Percentiles rank a stretch among this genome's conserved stretches.
These are phyloP conservation scores for Nycteola revayana DNA, from an alignment of 2,888 invertebrate genomes.

Conservation along the genomic window DNA sequence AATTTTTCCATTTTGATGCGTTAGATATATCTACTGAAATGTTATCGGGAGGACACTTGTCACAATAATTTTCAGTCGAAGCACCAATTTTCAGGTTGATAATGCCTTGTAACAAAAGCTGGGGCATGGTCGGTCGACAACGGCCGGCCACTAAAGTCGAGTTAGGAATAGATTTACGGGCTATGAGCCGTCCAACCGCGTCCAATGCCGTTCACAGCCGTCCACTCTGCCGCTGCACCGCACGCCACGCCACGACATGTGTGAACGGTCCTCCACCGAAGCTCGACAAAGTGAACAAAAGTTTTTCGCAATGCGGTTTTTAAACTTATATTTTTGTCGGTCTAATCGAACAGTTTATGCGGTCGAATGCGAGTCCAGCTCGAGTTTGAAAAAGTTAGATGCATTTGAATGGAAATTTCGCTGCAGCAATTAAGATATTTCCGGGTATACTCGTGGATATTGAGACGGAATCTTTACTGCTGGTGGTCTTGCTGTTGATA, in stretches of 20 bases:
- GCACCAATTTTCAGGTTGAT: conserved; percentile 38
- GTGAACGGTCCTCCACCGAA: conserved; percentile 51
- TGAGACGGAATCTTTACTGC: no score
- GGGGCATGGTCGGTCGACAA: conserved; percentile 38
- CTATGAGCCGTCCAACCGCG: conserved; percentile 29
- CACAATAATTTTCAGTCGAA: conserved; percentile 25
- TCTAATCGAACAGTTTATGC: conserved; percentile 49
- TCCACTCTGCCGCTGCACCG: conserved; percentile 31
- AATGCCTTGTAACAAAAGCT: conserved; percentile 56
- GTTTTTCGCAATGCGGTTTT: conserved; percentile 74
- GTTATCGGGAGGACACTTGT: conserved; percentile 14
- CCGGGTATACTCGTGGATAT: no score
- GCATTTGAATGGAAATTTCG: conserved; percentile 28
- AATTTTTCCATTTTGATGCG: conserved; percentile 10
- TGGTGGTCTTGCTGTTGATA: no score
- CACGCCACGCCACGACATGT: conserved; percentile 61
- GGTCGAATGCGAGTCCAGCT: conserved; percentile 24
- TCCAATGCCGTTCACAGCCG: conserved; percentile 20
- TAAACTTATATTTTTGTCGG: conserved; percentile 57
- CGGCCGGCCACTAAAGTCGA: conserved; percentile 56
- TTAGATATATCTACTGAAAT: conserved; percentile 13
- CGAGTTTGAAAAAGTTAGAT: conserved; percentile 26
- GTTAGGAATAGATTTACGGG: conserved; percentile 75
- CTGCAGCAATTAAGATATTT: neutral
- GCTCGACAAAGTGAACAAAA: conserved; percentile 59